A percentile compares a stretch with the other conserved stretches of the same genome.
Evolutionary conservation across 2,888 invertebrate species (phyloP).

Genomic region (Hemistola chrysoprasaria): DNA sequence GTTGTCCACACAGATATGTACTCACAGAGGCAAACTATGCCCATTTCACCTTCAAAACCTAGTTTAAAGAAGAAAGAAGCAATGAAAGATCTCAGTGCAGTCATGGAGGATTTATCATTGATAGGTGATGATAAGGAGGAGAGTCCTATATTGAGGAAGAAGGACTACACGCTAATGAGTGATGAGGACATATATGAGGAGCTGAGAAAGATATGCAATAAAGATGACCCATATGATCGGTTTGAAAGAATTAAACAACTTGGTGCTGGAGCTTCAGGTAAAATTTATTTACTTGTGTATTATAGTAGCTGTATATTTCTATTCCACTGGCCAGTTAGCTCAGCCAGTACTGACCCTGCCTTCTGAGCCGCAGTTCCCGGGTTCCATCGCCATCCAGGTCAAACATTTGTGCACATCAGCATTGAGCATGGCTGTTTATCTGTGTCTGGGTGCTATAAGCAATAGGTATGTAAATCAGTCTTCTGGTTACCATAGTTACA

Average conservation of each 20-base stretch:
- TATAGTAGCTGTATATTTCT: too few species aligned
- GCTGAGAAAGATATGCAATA: constrained; percentile 89
- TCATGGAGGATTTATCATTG: constrained; percentile 65
- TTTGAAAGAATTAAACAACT: constrained; percentile 93
- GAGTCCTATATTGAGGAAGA: constrained; percentile 83
- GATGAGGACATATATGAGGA: constrained; percentile 91
- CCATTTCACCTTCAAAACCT: constrained; percentile 71
- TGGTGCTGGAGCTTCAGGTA: constrained; percentile 93
- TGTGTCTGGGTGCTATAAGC: too few species aligned
- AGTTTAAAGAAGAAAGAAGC: constrained; percentile 67
- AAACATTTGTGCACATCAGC: too few species aligned
- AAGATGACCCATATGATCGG: constrained; percentile 89
- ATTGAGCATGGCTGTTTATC: too few species aligned
- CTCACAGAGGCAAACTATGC: constrained; percentile 79
- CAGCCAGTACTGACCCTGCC: too few species aligned
- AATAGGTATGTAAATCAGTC: too few species aligned
- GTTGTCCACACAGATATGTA: constrained; percentile 60
- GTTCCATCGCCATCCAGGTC: too few species aligned
- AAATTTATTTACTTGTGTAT: constrained; percentile 2
- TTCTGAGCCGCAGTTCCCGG: too few species aligned
- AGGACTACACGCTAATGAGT: constrained; percentile 82
- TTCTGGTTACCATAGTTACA: too few species aligned
- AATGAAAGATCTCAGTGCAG: constrained; percentile 58
- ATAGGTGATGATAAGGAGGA: constrained; percentile 75
- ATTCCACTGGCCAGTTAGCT: too few species aligned